Evolutionary conservation across 92 coral and sea anemone genomes (phyloP).

Genomic region (Epizoanthus illoricatus): DNA sequence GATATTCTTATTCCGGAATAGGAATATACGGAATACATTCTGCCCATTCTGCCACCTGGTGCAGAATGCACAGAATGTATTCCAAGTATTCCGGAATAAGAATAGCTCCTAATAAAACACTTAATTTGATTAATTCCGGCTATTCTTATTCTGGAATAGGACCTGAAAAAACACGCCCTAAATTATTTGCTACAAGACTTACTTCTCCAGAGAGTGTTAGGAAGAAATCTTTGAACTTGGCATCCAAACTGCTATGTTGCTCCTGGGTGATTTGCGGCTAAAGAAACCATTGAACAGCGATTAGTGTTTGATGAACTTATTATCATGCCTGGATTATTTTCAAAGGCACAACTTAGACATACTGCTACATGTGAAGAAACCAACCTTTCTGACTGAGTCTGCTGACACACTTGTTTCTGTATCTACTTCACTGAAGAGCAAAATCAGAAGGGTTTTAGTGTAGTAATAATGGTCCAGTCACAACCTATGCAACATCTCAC

Average conservation of each 20-base stretch:
- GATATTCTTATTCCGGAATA: too few relatives aligned
- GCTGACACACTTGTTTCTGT: constrained; percentile 44
- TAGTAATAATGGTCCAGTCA: too few relatives aligned
- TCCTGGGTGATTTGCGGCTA: constrained; percentile 51
- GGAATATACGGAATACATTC: too few relatives aligned
- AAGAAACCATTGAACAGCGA: background rate
- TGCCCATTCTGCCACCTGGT: too few relatives aligned
- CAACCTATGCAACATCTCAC: background rate
- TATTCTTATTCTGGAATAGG: too few relatives aligned
- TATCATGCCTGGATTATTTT: background rate
- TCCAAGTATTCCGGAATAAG: too few relatives aligned
- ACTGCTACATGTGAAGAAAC: background rate
- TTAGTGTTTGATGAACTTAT: background rate
- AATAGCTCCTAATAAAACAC: too few relatives aligned
- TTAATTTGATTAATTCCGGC: background rate
- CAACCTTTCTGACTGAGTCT: constrained; percentile 53
- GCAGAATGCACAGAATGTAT: too few relatives aligned
- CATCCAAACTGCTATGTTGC: constrained; percentile 53
- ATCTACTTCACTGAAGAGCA: constrained; percentile 68
- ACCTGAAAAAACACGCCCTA: too few relatives aligned
- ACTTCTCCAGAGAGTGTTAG: constrained; percentile 7
- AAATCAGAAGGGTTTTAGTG: background rate
- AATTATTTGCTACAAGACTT: background rate
- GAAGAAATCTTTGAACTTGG: constrained; percentile 34
- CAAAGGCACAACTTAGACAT: background rate